Evolutionary conservation across 2,888 invertebrate species (phyloP).

Genomic region (Hermaeophaga mercurialis): DNA sequence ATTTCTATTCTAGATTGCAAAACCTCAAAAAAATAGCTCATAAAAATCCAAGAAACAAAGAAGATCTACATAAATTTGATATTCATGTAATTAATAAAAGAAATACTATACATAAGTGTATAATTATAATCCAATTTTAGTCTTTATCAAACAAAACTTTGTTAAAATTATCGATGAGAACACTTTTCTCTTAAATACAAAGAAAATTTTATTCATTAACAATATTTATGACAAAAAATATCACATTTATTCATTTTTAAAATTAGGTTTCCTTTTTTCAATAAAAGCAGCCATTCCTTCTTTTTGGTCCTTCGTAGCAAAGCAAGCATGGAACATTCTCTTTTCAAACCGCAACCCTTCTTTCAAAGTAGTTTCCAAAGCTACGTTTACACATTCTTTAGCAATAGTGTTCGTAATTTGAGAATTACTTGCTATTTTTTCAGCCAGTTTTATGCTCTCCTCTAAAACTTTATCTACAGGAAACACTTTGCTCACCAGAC

Average conservation of each 20-base stretch:
- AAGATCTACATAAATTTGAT: too few relatives aligned
- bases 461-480: conserved; percentile 84
- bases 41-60: too few relatives aligned
- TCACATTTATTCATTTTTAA: conserved; percentile 70
- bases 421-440: conserved; percentile 91
- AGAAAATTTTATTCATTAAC: too few relatives aligned
- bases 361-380: conserved; percentile 84
- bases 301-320: conserved; percentile 92
- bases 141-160: too few relatives aligned
- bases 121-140: too few relatives aligned
- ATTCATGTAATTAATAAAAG: too few relatives aligned
- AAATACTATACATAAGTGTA: too few relatives aligned
- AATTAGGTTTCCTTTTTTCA: conserved; percentile 90
- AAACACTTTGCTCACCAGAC: conserved; percentile 88
- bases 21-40: too few relatives aligned
- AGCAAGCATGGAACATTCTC: conserved; percentile 90
- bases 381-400: conserved; percentile 90
- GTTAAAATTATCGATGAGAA: too few relatives aligned
- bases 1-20: too few relatives aligned
- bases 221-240: too few relatives aligned
- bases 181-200: too few relatives aligned
- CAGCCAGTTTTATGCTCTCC: conserved; percentile 91
- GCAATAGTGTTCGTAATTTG: conserved; percentile 83
- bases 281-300: conserved; percentile 98
- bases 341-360: conserved; percentile 92